These are phyloP conservation scores for Melanophora roralis DNA, from an alignment of 2,888 invertebrate genomes.

Conservation along the genomic window DNA sequence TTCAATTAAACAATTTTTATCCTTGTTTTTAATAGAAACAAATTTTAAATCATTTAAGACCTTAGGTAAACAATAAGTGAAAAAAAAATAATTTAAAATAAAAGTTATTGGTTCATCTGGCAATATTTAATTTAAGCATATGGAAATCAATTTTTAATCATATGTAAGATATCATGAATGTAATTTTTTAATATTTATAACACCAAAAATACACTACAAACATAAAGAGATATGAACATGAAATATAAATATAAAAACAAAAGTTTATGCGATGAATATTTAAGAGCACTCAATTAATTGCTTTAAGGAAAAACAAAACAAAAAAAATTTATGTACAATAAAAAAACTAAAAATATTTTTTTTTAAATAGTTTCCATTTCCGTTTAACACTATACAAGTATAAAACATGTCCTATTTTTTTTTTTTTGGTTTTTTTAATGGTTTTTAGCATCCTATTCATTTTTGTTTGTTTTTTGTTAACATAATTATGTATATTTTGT, in stretches of 20 bases:
- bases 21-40: too few species aligned
- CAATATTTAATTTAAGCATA: too few species aligned
- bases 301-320: conserved; percentile 29
- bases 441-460: conserved; percentile 1
- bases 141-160: too few species aligned
- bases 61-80: too few species aligned
- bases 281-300: conserved; percentile 54
- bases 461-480: conserved; percentile 8
- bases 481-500: conserved; percentile 26
- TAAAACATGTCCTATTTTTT: conserved; percentile 42
- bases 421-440: background rate
- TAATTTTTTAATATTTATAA: too few species aligned
- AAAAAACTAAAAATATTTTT: background rate
- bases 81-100: too few species aligned
- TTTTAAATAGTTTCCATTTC: background rate
- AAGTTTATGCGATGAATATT: background rate
- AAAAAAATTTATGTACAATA: background rate
- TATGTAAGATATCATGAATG: too few species aligned
- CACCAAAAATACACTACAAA: background rate
- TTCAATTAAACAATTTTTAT: too few species aligned
- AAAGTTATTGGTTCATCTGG: too few species aligned
- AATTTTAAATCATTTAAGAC: too few species aligned
- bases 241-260: background rate
- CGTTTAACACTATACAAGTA: conserved; percentile 48
- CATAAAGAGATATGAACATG: background rate